phyloP scores from a whole-genome alignment of 2,888 invertebrate species.

The Stenolophus ochropezus region DNA sequence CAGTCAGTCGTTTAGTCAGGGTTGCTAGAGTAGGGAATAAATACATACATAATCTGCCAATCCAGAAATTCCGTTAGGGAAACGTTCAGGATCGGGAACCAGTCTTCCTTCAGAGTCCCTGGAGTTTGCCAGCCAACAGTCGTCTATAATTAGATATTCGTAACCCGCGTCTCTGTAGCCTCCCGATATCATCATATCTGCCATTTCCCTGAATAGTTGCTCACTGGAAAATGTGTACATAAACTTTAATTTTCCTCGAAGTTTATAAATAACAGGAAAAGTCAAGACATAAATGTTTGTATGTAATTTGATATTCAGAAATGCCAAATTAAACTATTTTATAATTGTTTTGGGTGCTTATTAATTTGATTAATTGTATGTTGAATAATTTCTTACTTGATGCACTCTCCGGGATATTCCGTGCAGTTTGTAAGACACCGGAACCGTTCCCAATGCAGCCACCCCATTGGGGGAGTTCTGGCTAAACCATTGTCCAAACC shows the following conservation, averaged over 20 bases:
- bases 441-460: conserved; percentile 53
- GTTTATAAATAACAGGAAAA: too few relatives aligned
- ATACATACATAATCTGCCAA: conserved; percentile 77
- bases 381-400: conserved; percentile 42
- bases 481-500: conserved; percentile 54
- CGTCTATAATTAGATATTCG: conserved; percentile 78
- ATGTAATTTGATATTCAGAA: too few relatives aligned
- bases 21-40: not conserved
- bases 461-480: conserved; percentile 55
- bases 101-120: conserved; percentile 74
- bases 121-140: conserved; percentile 77
- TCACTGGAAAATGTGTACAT: too few relatives aligned
- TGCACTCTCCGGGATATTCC: conserved; percentile 50
- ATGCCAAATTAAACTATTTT: too few relatives aligned
- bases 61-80: conserved; percentile 78
- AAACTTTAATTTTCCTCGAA: too few relatives aligned
- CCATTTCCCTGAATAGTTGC: conserved; percentile 75
- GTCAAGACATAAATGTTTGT: too few relatives aligned
- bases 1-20: not conserved
- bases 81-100: conserved; percentile 76
- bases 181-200: conserved; percentile 76
- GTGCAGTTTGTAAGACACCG: conserved; percentile 47
- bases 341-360: too few relatives aligned
- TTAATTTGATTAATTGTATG: too few relatives aligned
- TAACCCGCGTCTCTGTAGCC: conserved; percentile 79